Evolutionary conservation across 1,140 invertebrate species (phyloP).

Genomic region (Zophobas atratus): DNA sequence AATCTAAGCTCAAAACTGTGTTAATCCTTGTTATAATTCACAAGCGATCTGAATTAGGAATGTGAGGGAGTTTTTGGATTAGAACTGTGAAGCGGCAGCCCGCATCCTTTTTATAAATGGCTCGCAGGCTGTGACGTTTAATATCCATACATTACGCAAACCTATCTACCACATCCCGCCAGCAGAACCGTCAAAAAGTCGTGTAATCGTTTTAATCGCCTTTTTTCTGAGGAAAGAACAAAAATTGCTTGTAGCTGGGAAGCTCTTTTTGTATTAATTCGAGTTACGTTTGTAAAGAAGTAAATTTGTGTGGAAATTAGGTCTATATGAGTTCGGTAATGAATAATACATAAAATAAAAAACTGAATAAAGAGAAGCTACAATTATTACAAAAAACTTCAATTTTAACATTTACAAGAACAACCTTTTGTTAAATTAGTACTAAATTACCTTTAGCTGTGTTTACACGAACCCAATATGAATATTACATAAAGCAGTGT

Average conservation of each 20-base stretch:
- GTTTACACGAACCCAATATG: no score
- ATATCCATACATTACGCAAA: conserved; percentile 65
- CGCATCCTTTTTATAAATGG: conserved; percentile 65
- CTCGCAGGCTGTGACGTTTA: conserved; percentile 63
- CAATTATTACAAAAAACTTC: no score
- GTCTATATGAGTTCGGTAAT: no score
- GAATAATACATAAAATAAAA: no score
- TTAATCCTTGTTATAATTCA: conserved; percentile 53
- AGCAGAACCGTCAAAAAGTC: conserved; percentile 55
- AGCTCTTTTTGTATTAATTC: no score
- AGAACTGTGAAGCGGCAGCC: conserved; percentile 50
- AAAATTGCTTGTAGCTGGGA: conserved; percentile 1
- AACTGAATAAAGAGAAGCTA: no score
- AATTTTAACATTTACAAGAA: no score
- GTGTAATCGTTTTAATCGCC: conserved; percentile 57
- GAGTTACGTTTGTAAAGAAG: no score
- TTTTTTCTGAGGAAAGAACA: conserved; percentile 35
- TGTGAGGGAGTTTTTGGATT: conserved; percentile 44
- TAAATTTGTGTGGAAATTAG: no score
- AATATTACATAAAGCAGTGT: no score
- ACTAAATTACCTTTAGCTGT: no score
- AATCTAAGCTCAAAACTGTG: conserved; percentile 36
- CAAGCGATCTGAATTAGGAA: conserved; percentile 40
- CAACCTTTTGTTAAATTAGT: no score
- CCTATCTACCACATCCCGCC: conserved; percentile 53